A percentile compares a stretch with the other conserved stretches of the same genome.
phyloP scores from a whole-genome alignment of 2,888 invertebrate genomes.

The Caenorhabditis sulstoni region DNA sequence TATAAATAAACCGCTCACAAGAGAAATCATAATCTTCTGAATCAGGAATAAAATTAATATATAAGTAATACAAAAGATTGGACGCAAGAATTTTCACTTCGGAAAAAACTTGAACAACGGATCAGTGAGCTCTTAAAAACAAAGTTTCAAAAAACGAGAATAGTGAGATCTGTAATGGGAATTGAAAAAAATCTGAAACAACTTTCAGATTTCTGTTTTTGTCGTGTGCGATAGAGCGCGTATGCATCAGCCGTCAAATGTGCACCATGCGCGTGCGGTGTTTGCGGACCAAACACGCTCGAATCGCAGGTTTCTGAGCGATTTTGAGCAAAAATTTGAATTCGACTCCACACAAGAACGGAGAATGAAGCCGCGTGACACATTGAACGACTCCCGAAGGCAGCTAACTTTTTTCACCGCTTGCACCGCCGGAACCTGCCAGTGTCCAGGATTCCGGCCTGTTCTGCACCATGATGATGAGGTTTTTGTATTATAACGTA shows the following conservation, averaged over 20 bases:
- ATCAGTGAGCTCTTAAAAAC: too few relatives aligned
- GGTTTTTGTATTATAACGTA: slow-evolving; percentile 1
- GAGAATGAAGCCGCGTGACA: slow-evolving; percentile 37
- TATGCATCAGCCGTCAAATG: too few relatives aligned
- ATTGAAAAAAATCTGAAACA: too few relatives aligned
- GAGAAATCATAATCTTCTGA: too few relatives aligned
- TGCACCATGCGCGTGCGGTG: slow-evolving; percentile 6
- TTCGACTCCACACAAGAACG: background rate
- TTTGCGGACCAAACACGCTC: slow-evolving; percentile 28
- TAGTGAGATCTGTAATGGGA: too few relatives aligned
- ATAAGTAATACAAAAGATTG: too few relatives aligned
- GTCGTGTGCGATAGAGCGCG: background rate
- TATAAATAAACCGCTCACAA: too few relatives aligned
- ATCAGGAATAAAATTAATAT: too few relatives aligned
- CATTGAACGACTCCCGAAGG: slow-evolving; percentile 23
- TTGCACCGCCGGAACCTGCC: slow-evolving; percentile 38
- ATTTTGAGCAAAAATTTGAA: background rate
- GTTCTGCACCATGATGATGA: slow-evolving; percentile 30
- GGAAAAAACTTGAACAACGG: too few relatives aligned
- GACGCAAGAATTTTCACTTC: too few relatives aligned
- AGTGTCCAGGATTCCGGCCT: slow-evolving; percentile 48
- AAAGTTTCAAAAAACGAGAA: too few relatives aligned
- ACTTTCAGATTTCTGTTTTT: too few relatives aligned
- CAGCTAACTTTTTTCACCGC: slow-evolving; percentile 44
- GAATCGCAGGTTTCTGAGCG: background rate